phyloP scores from a whole-genome alignment of 2,888 invertebrate genomes.

The Cheilosia pagana region DNA sequence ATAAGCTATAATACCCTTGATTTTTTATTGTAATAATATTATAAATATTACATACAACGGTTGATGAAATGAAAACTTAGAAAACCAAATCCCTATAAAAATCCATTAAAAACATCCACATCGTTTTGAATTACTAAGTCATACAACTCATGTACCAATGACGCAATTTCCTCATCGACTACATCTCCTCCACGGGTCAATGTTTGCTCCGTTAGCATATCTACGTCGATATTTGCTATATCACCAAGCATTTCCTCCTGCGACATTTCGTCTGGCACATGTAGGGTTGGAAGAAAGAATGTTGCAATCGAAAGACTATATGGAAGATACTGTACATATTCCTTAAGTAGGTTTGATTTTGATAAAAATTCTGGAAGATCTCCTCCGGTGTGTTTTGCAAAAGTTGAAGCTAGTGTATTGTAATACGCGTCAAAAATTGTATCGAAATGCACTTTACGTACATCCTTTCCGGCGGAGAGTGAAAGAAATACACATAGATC shows the following conservation, averaged over 20 bases:
- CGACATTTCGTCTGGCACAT: conserved; percentile 76
- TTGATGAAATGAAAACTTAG: background rate
- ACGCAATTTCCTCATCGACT: conserved; percentile 80
- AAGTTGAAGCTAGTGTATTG: conserved; percentile 76
- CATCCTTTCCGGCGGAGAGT: conserved; percentile 79
- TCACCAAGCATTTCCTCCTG: conserved; percentile 76
- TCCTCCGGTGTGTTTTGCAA: conserved; percentile 50
- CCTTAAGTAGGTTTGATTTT: conserved; percentile 78
- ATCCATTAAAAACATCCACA: conserved; percentile 77
- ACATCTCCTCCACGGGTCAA: conserved; percentile 79
- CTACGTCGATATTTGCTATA: conserved; percentile 14
- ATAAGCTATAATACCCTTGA: no score
- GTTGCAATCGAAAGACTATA: conserved; percentile 77
- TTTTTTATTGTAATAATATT: no score
- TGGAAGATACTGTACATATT: conserved; percentile 80
- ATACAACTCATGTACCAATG: conserved; percentile 80
- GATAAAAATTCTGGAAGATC: conserved; percentile 79
- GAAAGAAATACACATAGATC: conserved; percentile 80
- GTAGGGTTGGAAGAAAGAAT: conserved; percentile 78
- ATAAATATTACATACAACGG: background rate
- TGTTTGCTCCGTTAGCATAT: conserved; percentile 72
- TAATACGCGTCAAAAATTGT: conserved; percentile 80
- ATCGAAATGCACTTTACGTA: conserved; percentile 79
- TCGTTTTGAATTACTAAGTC: conserved; percentile 77
- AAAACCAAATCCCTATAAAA: conserved; percentile 1